A percentile compares a stretch with the other conserved stretches of the same genome.
phyloP scores from a whole-genome alignment of 2,113 vertebrate species.

The Holacanthus passer region DNA sequence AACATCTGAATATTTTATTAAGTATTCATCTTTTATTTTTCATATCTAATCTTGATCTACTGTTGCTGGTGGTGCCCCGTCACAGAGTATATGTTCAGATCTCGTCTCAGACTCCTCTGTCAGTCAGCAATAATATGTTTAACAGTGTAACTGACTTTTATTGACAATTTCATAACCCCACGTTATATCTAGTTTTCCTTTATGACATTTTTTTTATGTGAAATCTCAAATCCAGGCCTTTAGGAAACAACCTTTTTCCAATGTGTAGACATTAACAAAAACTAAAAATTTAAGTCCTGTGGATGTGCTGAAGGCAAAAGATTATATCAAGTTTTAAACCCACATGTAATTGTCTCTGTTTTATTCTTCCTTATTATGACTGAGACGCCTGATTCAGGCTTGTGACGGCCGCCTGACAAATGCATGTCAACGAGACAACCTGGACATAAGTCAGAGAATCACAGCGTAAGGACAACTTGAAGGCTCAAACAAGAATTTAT shows the following conservation, averaged over 20 bases:
- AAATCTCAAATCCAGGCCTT: background rate
- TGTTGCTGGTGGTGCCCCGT: background rate
- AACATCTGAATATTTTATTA: too few species aligned
- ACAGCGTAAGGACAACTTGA: background rate
- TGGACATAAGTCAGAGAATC: background rate
- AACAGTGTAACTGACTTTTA: background rate
- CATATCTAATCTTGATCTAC: background rate
- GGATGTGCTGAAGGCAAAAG: background rate
- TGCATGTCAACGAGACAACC: background rate
- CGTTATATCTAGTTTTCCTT: background rate
- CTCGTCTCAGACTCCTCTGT: background rate
- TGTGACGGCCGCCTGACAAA: background rate
- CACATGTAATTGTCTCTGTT: background rate
- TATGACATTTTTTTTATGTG: background rate
- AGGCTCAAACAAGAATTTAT: constrained; percentile 33
- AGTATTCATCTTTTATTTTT: background rate
- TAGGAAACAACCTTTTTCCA: background rate
- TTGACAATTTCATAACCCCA: background rate
- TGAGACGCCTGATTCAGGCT: background rate
- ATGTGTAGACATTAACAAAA: too few species aligned
- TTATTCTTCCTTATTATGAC: background rate
- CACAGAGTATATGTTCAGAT: background rate
- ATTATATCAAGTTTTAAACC: background rate
- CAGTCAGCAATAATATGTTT: background rate
- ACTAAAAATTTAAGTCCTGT: background rate